Conservation (phyloP, 1,140 invertebrate genomes). For the Drosophila ironensis region DNA sequence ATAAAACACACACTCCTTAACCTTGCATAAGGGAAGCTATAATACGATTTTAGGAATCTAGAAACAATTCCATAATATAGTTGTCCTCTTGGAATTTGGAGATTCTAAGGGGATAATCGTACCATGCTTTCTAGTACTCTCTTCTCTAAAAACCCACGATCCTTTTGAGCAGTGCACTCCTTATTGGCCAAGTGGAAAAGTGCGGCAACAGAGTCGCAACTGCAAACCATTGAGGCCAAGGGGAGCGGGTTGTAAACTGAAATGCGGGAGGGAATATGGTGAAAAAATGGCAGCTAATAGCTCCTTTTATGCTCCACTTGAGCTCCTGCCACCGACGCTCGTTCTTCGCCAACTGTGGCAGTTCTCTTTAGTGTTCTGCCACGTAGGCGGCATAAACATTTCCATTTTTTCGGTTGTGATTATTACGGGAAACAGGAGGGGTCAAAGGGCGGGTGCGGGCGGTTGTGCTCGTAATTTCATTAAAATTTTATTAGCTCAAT, state of each 20-base stretch:
- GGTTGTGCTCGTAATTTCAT: conserved; percentile 65
- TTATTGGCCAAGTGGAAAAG: too few relatives aligned
- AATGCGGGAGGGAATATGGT: not conserved
- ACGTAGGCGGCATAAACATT: conserved; percentile 72
- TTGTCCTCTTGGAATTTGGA: too few relatives aligned
- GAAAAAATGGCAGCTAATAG: conserved; percentile 61
- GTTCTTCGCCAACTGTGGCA: too few relatives aligned
- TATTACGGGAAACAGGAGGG: conserved; percentile 54
- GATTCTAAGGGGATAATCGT: too few relatives aligned
- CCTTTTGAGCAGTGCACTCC: too few relatives aligned
- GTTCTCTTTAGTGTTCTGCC: conserved; percentile 16
- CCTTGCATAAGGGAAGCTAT: too few relatives aligned
- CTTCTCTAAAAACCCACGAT: too few relatives aligned
- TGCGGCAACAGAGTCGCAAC: not conserved
- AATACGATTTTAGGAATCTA: too few relatives aligned
- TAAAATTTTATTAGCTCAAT: conserved; percentile 78
- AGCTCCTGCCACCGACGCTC: conserved; percentile 30
- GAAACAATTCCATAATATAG: too few relatives aligned
- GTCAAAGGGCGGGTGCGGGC: conserved; percentile 24
- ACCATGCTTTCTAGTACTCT: too few relatives aligned
- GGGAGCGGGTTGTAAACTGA: not conserved
- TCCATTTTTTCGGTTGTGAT: conserved; percentile 61
- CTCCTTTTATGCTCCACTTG: conserved; percentile 71
- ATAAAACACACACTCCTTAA: too few relatives aligned
- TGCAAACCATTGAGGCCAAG: not conserved